Evolutionary conservation across 1,140 invertebrate genomes (phyloP).

Genomic region (Frieseomelitta varia): DNA sequence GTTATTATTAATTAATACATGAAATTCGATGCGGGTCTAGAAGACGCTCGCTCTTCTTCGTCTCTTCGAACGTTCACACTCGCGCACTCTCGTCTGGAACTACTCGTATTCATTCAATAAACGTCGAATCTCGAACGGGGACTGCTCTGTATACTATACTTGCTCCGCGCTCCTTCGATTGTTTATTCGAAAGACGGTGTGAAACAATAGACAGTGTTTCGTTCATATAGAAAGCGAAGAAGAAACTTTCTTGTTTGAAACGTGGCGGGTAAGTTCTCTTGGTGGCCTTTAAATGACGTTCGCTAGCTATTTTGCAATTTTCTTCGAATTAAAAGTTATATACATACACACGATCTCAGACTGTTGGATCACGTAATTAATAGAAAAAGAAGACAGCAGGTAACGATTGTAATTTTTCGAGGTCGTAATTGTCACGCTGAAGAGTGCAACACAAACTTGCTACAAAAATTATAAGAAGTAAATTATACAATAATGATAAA

Average conservation of each 20-base stretch:
- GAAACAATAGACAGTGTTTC: background rate
- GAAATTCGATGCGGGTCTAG: conserved; percentile 11
- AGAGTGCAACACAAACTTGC: no score
- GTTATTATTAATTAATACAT: conserved; percentile 23
- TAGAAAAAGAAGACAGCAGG: no score
- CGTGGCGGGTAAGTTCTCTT: no score
- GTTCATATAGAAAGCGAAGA: background rate
- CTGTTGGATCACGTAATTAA: no score
- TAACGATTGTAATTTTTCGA: no score
- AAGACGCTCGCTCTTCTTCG: background rate
- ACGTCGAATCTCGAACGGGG: background rate
- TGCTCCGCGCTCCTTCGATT: background rate
- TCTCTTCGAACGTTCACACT: conserved; percentile 7
- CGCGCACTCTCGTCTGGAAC: background rate
- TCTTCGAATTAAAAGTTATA: no score
- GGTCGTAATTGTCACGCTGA: no score
- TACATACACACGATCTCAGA: no score
- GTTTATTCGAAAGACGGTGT: background rate
- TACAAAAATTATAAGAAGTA: no score
- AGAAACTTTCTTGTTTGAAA: background rate
- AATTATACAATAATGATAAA: no score
- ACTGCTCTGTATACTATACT: background rate
- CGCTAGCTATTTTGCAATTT: no score
- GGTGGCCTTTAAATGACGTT: no score
- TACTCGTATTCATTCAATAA: background rate